phyloP scores from a whole-genome alignment of 2,888 invertebrate genomes.

The Sesia apiformis region DNA sequence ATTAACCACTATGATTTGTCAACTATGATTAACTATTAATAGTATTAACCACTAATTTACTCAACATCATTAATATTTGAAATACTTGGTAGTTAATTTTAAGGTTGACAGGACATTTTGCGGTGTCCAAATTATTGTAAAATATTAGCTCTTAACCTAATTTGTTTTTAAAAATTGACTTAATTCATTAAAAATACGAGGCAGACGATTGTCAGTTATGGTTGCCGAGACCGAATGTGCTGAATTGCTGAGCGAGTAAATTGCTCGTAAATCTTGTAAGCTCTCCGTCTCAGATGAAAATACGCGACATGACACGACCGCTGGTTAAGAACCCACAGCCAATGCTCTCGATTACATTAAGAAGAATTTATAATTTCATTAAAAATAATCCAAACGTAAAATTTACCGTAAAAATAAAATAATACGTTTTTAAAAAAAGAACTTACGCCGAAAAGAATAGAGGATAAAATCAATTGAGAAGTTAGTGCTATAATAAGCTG shows the following conservation, averaged over 20 bases:
- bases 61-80: too few relatives aligned
- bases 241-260: constrained; percentile 58
- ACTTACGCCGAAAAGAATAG: background rate
- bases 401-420: background rate
- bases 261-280: constrained; percentile 60
- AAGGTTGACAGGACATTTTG: too few relatives aligned
- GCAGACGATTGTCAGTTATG: constrained; percentile 61
- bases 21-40: too few relatives aligned
- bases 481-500: background rate
- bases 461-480: background rate
- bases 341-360: constrained; percentile 12
- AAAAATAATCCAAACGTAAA: background rate
- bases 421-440: background rate
- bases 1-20: too few relatives aligned
- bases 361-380: background rate
- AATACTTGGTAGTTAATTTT: too few relatives aligned
- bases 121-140: too few relatives aligned
- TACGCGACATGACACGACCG: constrained; percentile 41
- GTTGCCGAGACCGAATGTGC: constrained; percentile 55
- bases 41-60: too few relatives aligned
- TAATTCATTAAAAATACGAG: constrained; percentile 57
- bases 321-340: constrained; percentile 19
- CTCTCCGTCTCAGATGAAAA: constrained; percentile 52
- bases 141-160: background rate
- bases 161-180: constrained; percentile 23